These are phyloP conservation scores for Malthinus seriepunctatus DNA, from an alignment of 2,888 invertebrate species.

Conservation along the genomic window DNA sequence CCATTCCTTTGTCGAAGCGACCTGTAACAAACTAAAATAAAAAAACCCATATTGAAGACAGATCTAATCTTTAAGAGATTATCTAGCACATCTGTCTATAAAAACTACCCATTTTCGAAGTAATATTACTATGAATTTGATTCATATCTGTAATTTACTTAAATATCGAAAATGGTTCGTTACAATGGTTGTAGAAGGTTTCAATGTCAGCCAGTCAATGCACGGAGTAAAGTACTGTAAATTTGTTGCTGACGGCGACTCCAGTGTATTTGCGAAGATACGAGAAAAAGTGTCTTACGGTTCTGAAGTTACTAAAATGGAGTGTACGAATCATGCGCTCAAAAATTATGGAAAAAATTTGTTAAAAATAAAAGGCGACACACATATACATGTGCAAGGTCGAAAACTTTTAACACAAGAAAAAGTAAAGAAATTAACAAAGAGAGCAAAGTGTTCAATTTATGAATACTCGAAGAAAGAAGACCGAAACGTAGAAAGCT, in stretches of 20 bases:
- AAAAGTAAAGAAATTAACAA: not conserved
- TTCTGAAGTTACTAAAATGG: not conserved
- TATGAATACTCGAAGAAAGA: not conserved
- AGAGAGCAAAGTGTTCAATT: not conserved
- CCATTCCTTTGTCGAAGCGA: too few species aligned
- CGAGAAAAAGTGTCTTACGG: not conserved
- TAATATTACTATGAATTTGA: too few species aligned
- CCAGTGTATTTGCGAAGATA: not conserved
- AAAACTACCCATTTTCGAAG: too few species aligned
- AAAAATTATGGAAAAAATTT: not conserved
- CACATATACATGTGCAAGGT: not conserved
- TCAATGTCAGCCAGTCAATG: constrained; percentile 22
- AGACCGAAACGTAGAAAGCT: not conserved
- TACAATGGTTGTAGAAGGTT: constrained; percentile 30
- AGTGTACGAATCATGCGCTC: not conserved
- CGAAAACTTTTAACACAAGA: not conserved
- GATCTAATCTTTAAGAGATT: too few species aligned
- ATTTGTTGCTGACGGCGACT: not conserved
- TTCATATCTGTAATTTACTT: too few species aligned
- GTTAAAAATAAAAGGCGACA: not conserved
- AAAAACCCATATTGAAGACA: too few species aligned
- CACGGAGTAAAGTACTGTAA: not conserved
- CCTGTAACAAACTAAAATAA: too few species aligned
- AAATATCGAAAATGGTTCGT: too few species aligned
- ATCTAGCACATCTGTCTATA: too few species aligned